Evolutionary conservation across 2,113 vertebrate species (phyloP).

Genomic region (Corythaixoides concolor): DNA sequence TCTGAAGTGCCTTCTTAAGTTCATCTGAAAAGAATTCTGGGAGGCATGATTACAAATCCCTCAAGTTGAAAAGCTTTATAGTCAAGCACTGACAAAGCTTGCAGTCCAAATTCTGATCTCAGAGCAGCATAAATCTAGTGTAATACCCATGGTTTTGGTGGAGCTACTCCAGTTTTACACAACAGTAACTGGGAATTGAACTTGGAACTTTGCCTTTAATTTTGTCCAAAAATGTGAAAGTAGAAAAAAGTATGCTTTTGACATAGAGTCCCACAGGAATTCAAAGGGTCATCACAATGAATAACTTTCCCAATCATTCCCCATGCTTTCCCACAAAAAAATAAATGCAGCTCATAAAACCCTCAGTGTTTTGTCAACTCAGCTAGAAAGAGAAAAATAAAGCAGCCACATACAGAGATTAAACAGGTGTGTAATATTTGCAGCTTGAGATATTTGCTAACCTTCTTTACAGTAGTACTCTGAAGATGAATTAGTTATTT

Average conservation of each 20-base stretch:
- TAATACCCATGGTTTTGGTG: conserved; percentile 1
- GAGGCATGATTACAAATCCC: neutral
- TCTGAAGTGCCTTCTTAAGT: neutral
- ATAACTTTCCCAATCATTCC: neutral
- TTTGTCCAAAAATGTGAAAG: conserved; percentile 13
- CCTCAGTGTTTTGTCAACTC: neutral
- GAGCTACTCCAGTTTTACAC: neutral
- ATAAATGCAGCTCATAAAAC: neutral
- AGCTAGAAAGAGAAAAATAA: neutral
- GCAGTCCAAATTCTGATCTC: neutral
- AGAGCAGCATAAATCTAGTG: conserved; percentile 17
- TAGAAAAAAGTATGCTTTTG: neutral
- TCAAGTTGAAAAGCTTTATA: neutral
- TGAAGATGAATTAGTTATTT: neutral
- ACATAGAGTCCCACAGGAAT: neutral
- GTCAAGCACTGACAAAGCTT: neutral
- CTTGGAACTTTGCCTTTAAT: neutral
- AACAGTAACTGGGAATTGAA: neutral
- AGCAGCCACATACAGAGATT: neutral
- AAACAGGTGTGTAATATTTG: neutral
- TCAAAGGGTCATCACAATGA: neutral
- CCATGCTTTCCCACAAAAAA: neutral
- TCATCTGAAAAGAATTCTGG: neutral
- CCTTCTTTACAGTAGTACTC: neutral
- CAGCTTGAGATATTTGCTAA: neutral